Evolutionary conservation across 2,888 invertebrate species (phyloP), one percentile per base, ranked within the genome.

Genomic region (Orchesellides sinensis): DNA sequence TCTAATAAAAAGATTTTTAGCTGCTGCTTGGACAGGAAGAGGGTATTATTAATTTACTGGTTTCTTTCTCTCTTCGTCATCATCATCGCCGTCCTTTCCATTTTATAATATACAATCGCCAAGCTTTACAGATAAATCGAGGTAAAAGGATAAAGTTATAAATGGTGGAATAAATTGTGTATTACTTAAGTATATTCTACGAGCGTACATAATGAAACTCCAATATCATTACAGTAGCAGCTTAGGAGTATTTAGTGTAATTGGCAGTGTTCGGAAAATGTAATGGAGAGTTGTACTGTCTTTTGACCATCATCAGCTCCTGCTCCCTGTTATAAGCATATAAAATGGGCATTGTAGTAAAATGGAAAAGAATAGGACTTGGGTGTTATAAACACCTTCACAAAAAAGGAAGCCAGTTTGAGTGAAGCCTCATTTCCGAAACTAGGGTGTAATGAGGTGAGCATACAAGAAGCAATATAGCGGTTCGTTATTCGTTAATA

Each of bases 391-490:
- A n/a, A 63, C 78, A 79, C 78, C 78, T 79, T 77, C 17, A 66
- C 32, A 32, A 47, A 77, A 56, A 70, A 23, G 69, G 63, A 54
- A 70, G 68, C 69, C 68, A 68, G 49, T 17, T 23, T 47, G 72
- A 65, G 49, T 61, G 77, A 74, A 73, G 82, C 70, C 82, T 82
- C 84, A 82, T 82, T 84, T 84, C 81, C 73, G 74, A 84, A 81
- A 77, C 47, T 56, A 63, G 17, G 68, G 63, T 73, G 77, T 84
- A 83, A 83, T 84, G 84, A 84, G 47, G 68, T 17, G 47, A 47
- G 32, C 47, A 52, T 56, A 54, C 35, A 29, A 54, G 35, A 12
- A 4, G 23, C 23, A 21, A 25, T 25, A 54, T 54, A 6, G 23
- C 12, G 59, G 32, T 59, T 32, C 59, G 27, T 56, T 56, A 59